Base-by-base conservation (phyloP, 2,888 invertebrate species). In the Eristalis pertinax region DNA sequence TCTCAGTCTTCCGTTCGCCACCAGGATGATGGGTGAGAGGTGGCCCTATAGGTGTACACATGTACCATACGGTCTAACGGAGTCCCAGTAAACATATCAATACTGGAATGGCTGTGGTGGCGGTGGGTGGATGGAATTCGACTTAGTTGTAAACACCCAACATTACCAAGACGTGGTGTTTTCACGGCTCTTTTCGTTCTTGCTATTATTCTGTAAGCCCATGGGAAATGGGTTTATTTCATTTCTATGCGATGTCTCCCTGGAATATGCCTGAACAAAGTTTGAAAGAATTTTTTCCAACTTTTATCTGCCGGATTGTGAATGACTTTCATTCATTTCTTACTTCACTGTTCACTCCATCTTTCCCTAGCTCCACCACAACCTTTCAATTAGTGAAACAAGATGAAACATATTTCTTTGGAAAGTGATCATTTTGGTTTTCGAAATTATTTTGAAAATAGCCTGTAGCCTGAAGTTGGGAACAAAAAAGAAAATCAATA, bases 281-380 rank as follows among this genome's bases (percentile, higher is more conserved):
- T 82, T 74, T 65, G 24, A 69, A 74, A 62, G 19, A 69, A 70
- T 75, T 78, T 82, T 74, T 70, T 65, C 62, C 7, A 76, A 82
- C 70, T 76, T 76, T 82, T 60, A 32, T 68, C 26, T 50, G 22
- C 15, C 24, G 26, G 29, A 26, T 63, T 74, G 60, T 15, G 7
- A 56, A 70, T 64, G 58, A 29, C 62, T 62, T 43, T 63, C 24
- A 15, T 68, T 67, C 2, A 65, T 15, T 62, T 43, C 7, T 64
- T 56, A 4, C 32, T 64, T 26, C 56, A 32, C 4, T 67, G n/a
- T n/a, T n/a, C 26, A 26, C 4, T 26, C 10, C 32, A 32, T 32
- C 10, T 8, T 32, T 1, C 10, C 32, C 32, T 32, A 8, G 24
- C 0, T n/a, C 29, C 22, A 15, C 26, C 26, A 26, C n/a, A 15